Evolutionary conservation across 2,888 invertebrate species (phyloP), one percentile per base, ranked within the genome.

Genomic region (Drosophila infuscata): DNA sequence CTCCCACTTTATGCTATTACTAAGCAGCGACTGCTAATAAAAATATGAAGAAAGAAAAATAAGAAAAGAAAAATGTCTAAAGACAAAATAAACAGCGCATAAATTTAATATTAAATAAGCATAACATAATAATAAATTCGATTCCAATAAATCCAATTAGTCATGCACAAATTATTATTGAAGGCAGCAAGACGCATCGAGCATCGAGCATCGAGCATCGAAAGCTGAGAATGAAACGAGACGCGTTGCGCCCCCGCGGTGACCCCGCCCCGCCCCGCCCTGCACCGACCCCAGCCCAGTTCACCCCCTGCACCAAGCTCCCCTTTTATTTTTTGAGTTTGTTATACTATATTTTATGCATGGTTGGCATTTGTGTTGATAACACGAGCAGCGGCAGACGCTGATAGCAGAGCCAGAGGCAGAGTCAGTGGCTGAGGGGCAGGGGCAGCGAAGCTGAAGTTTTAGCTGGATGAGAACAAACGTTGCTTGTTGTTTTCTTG

Each of bases 91-190:
- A 84, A 79, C 87, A 83, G 84, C 81, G 84, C 85, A 83, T 87
- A 85, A 85, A 83, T 81, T 85, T 80, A 80, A 87, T 83, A 88
- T 85, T 83, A 85, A 88, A 85, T 88, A 89, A 89, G 89, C 91
- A 89, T 84, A 90, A 81, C 89, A 84, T 88, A 89, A 88, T 88
- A 89, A 88, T 91, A 90, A 91, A 91, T 91, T 91, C 79, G 87
- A 90, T 91, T 90, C 88, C 88, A 91, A 91, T 91, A 87, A 91
- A 91, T 91, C 91, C 91, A 91, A 91, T 91, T 91, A 91, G 91
- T 91, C 84, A 87, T 88, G 91, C 88, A 78, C 91, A 91, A 91
- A 91, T 91, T 91, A 85, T 85, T 90, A 89, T 87, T 87, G 87
- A 84, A 87, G 79, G 70, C 81, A 68, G 56, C 54, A 12, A 36